Base-by-base conservation (phyloP, 1,140 invertebrate genomes). In the Venturia canescens region DNA sequence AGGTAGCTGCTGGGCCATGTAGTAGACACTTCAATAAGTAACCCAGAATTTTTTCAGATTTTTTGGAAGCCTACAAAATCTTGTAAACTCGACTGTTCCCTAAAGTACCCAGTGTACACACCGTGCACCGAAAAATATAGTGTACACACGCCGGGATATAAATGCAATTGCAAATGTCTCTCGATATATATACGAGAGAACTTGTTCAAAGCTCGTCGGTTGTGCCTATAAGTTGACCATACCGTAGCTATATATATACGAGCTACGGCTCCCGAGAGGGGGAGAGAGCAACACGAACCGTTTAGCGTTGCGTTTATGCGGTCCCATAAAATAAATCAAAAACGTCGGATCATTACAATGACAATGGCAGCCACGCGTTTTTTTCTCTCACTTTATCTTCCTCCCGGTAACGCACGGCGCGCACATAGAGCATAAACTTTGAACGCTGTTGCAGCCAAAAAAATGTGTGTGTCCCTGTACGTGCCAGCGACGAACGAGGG, bases 291-390 rank as follows among this genome's bases (percentile, higher is more conserved):
- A 67, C 74, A 60, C 80, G 69, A 78, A 84, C 84, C 86, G 86
- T 86, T 86, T 88, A 88, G 84, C 83, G 74, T 85, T 87, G 84
- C 87, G 84, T 89, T 88, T 89, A 89, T 87, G 84, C 87, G 86
- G 86, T 85, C 84, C 87, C 86, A 87, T 87, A 86, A 89, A 88
- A 90, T 90, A 90, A 90, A 90, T 90, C 88, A 89, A 89, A 88
- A 89, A 82, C 84, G 81, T 75, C 82, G 84, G 79, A 86, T 83
- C 71, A 86, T 90, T 90, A 88, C 67, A 90, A 90, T 88, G 86
- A 89, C 89, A 90, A 90, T 88, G 82, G 84, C 11, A 53, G 38
- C 31, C 34, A 26, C 44, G 38, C 50, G 6, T 53, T 53, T 3
- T 53, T 53, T 21, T n/a, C 15, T 15, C 50, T 57, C 21, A n/a